Percentiles rank a stretch among this genome's conserved stretches.
Conservation (phyloP, 2,113 vertebrate genomes). For the Cairina moschata region DNA sequence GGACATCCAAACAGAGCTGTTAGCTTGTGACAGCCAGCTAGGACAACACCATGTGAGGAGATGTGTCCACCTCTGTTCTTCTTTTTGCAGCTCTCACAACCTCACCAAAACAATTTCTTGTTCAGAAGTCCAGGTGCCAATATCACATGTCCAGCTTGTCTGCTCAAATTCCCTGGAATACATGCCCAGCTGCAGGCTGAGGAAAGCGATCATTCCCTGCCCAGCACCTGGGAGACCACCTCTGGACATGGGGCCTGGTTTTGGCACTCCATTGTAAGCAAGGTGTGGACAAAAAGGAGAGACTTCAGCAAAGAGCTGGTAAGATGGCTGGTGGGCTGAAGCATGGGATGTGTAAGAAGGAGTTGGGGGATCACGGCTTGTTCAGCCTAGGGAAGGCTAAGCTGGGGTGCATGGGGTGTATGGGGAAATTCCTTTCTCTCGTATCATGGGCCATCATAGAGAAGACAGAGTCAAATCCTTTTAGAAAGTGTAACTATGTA, state of each 20-base stretch:
- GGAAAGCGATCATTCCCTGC: neutral
- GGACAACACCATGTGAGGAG: neutral
- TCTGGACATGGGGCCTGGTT: fast-evolving
- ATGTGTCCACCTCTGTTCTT: neutral
- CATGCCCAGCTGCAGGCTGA: neutral
- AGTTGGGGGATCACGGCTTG: neutral
- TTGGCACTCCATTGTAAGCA: neutral
- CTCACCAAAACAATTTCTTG: neutral
- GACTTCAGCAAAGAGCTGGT: neutral
- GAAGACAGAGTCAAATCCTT: neutral
- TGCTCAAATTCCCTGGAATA: neutral
- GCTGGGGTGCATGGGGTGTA: neutral
- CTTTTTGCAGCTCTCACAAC: neutral
- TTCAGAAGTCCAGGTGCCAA: neutral
- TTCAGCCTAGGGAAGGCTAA: neutral
- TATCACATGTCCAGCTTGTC: fast-evolving
- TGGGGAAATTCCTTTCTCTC: neutral
- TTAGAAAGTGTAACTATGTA: neutral
- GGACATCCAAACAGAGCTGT: neutral
- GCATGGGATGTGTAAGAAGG: neutral
- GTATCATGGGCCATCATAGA: neutral
- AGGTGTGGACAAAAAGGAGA: neutral
- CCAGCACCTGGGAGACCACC: neutral
- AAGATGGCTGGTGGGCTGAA: neutral
- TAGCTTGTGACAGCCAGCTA: neutral